Base-by-base conservation (phyloP, 1,140 invertebrate species). In the Apis dorsata region DNA sequence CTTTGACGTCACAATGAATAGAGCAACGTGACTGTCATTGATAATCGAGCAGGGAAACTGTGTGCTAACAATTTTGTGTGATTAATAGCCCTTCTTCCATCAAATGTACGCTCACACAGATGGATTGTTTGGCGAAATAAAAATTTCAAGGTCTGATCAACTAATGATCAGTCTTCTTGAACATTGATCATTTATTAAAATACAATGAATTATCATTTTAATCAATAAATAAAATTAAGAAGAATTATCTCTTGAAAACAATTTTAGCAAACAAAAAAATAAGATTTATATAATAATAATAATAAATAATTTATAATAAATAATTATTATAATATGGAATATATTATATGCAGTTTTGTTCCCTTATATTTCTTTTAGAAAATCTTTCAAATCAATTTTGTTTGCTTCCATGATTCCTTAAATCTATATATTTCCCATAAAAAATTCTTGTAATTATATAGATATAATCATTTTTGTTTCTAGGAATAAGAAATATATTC, bases 1-100 rank as follows among this genome's bases (percentile, higher is more conserved):
- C 34, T 49, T 80, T 80, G 78, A 80, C 81, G 81, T 81, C 65
- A 79, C 62, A 55, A 28, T n/a, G 81, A 60, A 63, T 65, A 13
- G 76, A 59, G 53, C 70, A 79, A 81, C 76, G 84, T 76, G 76
- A 84, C 34, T 60, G 28, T 21, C 57, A 51, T 63, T 81, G 63
- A 84, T 78, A 70, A 71, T 69, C 79, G 17, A 66, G 70, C 63
- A 28, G 15, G 49, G 75, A 24, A 68, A 63, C 51, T 65, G 68
- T 51, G 44, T 28, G 15, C 15, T 68, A 44, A 59, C 62, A 44
- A 70, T 65, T 63, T 80, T 79, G 82, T 62, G 15, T 74, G 68
- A 68, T 44, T 79, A 83, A 82, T 79, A 57, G 44, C n/a, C 3
- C 19, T 72, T 63, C 78, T 71, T 72, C 57, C n/a, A 72, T 72